Conservation (phyloP, 2,888 invertebrate genomes). For the Mycalesis mineus region DNA sequence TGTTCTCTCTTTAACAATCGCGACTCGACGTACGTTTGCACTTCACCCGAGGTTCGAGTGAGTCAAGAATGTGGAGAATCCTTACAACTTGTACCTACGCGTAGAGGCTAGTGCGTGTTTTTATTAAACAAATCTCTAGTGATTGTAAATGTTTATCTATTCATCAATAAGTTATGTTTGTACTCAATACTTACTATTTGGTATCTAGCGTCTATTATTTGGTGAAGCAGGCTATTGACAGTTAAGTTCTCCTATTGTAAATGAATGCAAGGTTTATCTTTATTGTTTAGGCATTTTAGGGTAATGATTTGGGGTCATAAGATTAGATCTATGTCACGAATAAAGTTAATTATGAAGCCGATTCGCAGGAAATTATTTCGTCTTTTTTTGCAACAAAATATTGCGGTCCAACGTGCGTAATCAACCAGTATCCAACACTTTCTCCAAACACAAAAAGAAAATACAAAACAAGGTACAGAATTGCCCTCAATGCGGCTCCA, state of each 20-base stretch:
- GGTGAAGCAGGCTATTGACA: neutral
- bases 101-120: constrained; percentile 3
- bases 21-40: constrained; percentile 54
- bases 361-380: neutral
- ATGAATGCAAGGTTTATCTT: too few species aligned
- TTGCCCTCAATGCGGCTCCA: constrained; percentile 36
- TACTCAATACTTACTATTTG: neutral
- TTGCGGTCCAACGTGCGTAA: neutral
- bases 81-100: constrained; percentile 1
- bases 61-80: constrained; percentile 25
- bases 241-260: too few species aligned
- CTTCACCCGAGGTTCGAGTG: constrained; percentile 45
- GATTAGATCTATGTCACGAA: neutral
- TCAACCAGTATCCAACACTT: constrained; percentile 3
- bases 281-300: too few species aligned
- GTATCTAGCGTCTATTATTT: neutral
- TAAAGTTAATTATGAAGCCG: neutral
- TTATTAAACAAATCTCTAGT: constrained; percentile 9
- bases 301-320: neutral
- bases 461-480: constrained; percentile 16
- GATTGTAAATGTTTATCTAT: constrained; percentile 1
- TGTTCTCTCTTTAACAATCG: constrained; percentile 65
- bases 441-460: constrained; percentile 4
- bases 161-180: constrained; percentile 5
- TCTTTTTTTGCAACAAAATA: neutral